Base-by-base conservation (phyloP, 2,113 vertebrate genomes). In the Cephalopholis sonnerati region DNA sequence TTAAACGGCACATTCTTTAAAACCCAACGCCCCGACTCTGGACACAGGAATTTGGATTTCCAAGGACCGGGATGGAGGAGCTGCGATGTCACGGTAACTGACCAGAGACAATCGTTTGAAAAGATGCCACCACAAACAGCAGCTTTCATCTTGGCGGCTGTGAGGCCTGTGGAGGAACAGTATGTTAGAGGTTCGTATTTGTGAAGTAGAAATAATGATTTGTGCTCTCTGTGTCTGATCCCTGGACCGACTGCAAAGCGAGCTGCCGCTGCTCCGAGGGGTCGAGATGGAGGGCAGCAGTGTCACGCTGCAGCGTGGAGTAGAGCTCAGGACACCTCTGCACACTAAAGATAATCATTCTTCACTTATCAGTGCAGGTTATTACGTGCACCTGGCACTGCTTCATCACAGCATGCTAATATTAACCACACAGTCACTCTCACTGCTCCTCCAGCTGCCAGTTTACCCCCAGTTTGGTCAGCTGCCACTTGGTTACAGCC, bases 1-100 rank as follows among this genome's bases (percentile, higher is more conserved):
- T 81, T 94, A 87, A 91, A 90, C 74, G 63, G 87, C 75, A 76
- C 83, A 94, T 94, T 93, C 91, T 92, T 93, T 77, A 77, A 91
- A 87, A 77, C 79, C 83, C 76, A 88, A 76, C 46, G 59, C 87
- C 84, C 74, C 70, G 53, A 86, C 83, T 87, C 80, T 44, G 0
- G 55, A 66, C 18, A 59, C 61, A 74, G 91, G 90, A 87, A 91
- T 92, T 62, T 86, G 79, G 87, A 84, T 84, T 91, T 92, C 93
- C 74, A 83, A 91, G 75, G 89, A 84, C 86, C 66, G 84, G 80
- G 86, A 77, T 59, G 73, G 71, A 76, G 68, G 59, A 83, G 86
- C 79, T 81, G 85, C 86, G 69, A 91, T 18, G 88, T 89, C 91
- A 93, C 77, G 72, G 90, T 86, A 51, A 71, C 71, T 91, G 89